These are phyloP conservation scores for Pluvianellus socialis DNA, from an alignment of 2,113 vertebrate genomes.

Conservation along the genomic window DNA sequence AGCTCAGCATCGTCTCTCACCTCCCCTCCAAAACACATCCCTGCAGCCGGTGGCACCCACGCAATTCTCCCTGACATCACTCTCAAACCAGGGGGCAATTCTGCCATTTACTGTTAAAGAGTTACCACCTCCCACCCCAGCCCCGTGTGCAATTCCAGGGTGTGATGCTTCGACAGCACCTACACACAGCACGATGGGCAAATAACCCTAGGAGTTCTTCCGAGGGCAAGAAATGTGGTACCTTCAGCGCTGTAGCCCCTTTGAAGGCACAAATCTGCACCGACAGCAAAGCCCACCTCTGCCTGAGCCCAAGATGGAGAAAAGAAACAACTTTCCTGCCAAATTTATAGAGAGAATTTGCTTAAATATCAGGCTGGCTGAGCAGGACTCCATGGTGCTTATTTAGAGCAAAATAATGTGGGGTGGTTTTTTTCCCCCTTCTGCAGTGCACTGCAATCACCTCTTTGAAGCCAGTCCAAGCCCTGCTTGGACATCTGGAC, in stretches of 20 bases:
- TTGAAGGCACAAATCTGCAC: background rate
- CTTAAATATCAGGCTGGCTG: background rate
- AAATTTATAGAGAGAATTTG: background rate
- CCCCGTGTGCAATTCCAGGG: fast-evolving
- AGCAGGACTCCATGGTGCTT: background rate
- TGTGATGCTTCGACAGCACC: background rate
- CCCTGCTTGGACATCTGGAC: background rate
- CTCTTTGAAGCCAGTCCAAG: background rate
- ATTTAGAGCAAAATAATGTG: background rate
- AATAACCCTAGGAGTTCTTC: background rate
- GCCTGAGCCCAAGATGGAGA: background rate
- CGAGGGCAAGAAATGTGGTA: background rate
- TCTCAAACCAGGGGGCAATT: fast-evolving
- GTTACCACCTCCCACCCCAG: background rate
- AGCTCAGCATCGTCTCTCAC: background rate
- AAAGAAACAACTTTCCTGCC: background rate
- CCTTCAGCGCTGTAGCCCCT: background rate
- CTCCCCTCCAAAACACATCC: background rate
- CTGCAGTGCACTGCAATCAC: background rate
- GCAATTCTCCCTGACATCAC: too few relatives aligned
- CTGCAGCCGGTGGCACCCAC: background rate
- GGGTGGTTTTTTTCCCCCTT: too few relatives aligned
- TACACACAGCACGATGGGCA: fast-evolving
- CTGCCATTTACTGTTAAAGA: background rate
- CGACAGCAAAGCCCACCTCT: background rate